Evolutionary conservation across 2,888 invertebrate species (phyloP), one percentile per base, ranked within the genome.

Genomic region (Amphipyra tragopoginis): DNA sequence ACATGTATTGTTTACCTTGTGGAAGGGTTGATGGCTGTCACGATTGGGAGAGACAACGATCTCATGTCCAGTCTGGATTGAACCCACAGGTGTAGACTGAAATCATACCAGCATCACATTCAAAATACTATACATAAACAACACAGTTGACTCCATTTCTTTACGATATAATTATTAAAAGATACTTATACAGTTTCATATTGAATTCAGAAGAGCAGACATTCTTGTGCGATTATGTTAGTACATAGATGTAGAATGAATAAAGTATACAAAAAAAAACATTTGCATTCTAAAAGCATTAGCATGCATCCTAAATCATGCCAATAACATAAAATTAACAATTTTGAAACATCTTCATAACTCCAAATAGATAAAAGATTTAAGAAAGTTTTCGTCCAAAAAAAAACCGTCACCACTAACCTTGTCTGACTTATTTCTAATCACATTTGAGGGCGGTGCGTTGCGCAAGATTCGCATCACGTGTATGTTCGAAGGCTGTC

Each of bases 61-160:
- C 95, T 98, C 98, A 90, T 98, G 98, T 82, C 97, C 97, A 79
- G 98, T 98, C 95, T 98, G 98, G 87, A 98, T 95, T 52, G 98
- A 98, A 87, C 98, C 98, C 87, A 98, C 98, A 68, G 98, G 98
- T 74, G 98, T 98, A 78, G 98, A 98, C 98, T 98, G 96, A 75
- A 96, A 96, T 72, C 39, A 78, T 78, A 88, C 56, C 49, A 66
- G 72, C n/a, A 42, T 51, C 45, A 63, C 43, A 54, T 43, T 62
- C 29, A 66, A 45, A 45, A 60, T 42, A 56, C 14, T 38, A 11
- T 8, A 48, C 10, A 9, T n/a, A 0, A 36, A n/a, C 6, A 5
- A 33, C 13, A 13, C 42, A 2, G 10, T 13, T 40, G 0, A 26
- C 29, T 34, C 0, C 15, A 26, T 15, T 13, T 50, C 33, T 50